Conservation (phyloP, 2,888 invertebrate genomes). For the Epinotia demarniana region DNA sequence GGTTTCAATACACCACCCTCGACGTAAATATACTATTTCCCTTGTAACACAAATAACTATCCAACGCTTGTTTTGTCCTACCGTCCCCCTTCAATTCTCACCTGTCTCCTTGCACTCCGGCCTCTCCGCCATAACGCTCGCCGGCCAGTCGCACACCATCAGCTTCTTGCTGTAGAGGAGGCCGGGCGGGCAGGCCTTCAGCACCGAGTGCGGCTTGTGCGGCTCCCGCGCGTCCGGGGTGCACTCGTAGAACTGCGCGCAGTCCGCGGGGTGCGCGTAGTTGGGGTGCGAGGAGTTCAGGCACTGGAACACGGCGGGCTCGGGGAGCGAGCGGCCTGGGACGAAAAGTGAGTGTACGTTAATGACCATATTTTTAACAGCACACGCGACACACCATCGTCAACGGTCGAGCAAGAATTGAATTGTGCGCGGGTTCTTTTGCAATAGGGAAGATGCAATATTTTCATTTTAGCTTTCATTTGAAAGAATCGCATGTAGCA, state of each 20-base stretch:
- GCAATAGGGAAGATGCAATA: too few relatives aligned
- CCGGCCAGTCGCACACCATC: slow-evolving; percentile 88
- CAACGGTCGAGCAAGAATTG: too few relatives aligned
- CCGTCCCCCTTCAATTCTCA: background rate
- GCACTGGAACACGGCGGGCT: slow-evolving; percentile 63
- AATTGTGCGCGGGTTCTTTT: too few relatives aligned
- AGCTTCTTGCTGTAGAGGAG: slow-evolving; percentile 87
- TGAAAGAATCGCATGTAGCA: too few relatives aligned
- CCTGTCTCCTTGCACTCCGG: slow-evolving; percentile 82
- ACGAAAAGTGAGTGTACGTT: background rate
- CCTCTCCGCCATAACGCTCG: slow-evolving; percentile 81
- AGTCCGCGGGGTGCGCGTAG: slow-evolving; percentile 86
- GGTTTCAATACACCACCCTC: too few relatives aligned
- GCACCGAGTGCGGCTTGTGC: slow-evolving; percentile 78
- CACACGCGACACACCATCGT: too few relatives aligned
- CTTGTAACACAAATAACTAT: too few relatives aligned
- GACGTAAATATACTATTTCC: too few relatives aligned
- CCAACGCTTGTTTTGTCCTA: too few relatives aligned
- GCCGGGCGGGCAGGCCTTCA: slow-evolving; percentile 86
- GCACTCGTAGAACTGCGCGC: slow-evolving; percentile 89
- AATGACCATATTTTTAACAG: too few relatives aligned
- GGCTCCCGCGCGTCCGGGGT: slow-evolving; percentile 67
- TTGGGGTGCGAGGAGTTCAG: slow-evolving; percentile 81
- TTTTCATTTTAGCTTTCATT: too few relatives aligned
- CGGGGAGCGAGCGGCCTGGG: slow-evolving; percentile 13